phyloP scores from a whole-genome alignment of 2,797 vertebrate species.

The Thripadectes ignobilis region DNA sequence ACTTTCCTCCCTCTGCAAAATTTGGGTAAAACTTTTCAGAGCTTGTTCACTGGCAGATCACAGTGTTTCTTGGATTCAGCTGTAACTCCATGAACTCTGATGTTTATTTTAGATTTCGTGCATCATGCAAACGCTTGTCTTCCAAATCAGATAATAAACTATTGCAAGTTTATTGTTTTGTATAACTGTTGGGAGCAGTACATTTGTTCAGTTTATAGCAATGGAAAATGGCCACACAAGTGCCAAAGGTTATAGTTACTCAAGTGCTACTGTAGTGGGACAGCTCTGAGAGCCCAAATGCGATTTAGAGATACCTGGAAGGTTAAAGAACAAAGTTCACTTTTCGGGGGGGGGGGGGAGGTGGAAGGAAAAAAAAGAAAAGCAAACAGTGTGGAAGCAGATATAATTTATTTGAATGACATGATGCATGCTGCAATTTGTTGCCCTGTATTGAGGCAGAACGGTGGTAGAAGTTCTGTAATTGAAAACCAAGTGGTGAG shows the following conservation, averaged over 20 bases:
- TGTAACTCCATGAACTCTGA: background rate
- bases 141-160: background rate
- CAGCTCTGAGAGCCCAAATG: background rate
- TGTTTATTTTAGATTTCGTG: background rate
- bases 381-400: background rate
- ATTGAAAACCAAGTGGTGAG: slow-evolving; percentile 31
- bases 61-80: background rate
- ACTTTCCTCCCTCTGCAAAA: background rate
- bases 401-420: slow-evolving; percentile 7
- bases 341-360: too few species aligned
- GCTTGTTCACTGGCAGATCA: background rate
- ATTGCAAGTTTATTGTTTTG: background rate
- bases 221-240: background rate
- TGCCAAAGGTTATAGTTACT: background rate
- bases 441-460: background rate
- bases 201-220: background rate
- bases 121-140: background rate
- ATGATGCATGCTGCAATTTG: slow-evolving; percentile 17
- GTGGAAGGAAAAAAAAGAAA: too few species aligned
- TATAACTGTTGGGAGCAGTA: background rate
- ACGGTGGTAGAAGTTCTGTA: background rate
- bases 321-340: slow-evolving; percentile 10
- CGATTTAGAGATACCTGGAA: background rate
- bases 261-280: background rate
- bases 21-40: background rate